Percentiles rank a stretch among this genome's conserved stretches.
Evolutionary conservation across 2,797 vertebrate species (phyloP).

Genomic region (Enteromius anoplus): DNA sequence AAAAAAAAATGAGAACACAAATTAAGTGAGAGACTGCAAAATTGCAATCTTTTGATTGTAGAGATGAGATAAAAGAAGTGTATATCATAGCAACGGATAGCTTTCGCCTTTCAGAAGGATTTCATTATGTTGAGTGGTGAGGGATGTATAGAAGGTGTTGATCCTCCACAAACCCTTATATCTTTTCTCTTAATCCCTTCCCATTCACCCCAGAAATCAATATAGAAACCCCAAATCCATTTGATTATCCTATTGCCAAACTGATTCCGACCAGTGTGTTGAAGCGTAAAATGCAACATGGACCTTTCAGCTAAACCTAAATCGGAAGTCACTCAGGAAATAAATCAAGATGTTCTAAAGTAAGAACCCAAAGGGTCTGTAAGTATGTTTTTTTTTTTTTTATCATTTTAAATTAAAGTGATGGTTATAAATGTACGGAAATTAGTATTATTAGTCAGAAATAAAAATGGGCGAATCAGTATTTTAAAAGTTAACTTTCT

Average conservation of each 20-base stretch:
- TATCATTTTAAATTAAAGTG: background rate
- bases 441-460: background rate
- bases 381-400: background rate
- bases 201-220: constrained; percentile 45
- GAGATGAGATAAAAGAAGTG: background rate
- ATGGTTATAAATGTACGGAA: background rate
- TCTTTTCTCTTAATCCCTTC: constrained; percentile 17
- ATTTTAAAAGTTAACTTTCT: background rate
- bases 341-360: constrained; percentile 10
- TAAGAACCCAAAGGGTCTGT: background rate
- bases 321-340: constrained; percentile 16
- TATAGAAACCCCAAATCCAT: constrained; percentile 26
- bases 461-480: background rate
- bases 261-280: constrained; percentile 18
- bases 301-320: constrained; percentile 8
- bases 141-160: constrained; percentile 33
- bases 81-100: constrained; percentile 17
- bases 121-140: constrained; percentile 44
- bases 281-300: constrained; percentile 19
- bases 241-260: constrained; percentile 36
- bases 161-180: constrained; percentile 39
- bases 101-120: constrained; percentile 16
- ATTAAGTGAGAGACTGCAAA: background rate
- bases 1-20: background rate
- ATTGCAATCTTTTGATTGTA: background rate